Base-by-base conservation (phyloP, 2,113 vertebrate species). In the Diphyllodes magnificus region DNA sequence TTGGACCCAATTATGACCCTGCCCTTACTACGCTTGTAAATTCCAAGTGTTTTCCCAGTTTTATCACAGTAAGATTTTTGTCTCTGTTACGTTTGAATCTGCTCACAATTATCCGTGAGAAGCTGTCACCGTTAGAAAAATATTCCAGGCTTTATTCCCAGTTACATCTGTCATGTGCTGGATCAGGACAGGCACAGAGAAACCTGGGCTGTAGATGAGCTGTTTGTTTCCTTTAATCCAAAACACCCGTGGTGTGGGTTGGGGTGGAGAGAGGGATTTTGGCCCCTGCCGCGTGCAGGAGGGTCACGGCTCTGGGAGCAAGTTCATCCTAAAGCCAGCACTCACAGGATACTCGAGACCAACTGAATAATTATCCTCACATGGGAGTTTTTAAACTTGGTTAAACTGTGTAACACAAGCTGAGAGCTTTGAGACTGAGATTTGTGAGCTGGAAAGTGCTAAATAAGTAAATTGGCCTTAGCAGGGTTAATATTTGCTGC, bases 201-300 rank as follows among this genome's bases (percentile, higher is more conserved):
- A 40, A 25, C 47, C 47, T 42, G 70, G 51, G 40, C 88, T 54
- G 1, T 25, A 9, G 53, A 19, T 17, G 68, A 56, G 68, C 54
- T 69, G 2, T 40, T 78, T 61, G 8, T 71, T 77, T 59, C 25
- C 69, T 65, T 63, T 30, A 25, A 65, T n/a, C 49, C 37, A 10
- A 28, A 59, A n/a, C 27, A 42, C 47, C 50, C 0, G 0, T 20
- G 23, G 11, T 47, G 51, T 2, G 3, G 15, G 1, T 0, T 37
- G 28, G 19, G 21, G 12, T 19, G 33, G 49, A 51, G 9, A 50
- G 31, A 22, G 40, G 28, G 61, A 15, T 45, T 95, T 81, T 79
- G 63, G 49, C 64, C 60, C 11, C 60, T 8, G 6, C 15, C 13
- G 13, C 0, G 0, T n/a, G n/a, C 40, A 23, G 73, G 44, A 65